A percentile compares a stretch with the other conserved stretches of the same genome.
phyloP scores from a whole-genome alignment of 2,113 vertebrate genomes.

The Nanorana parkeri region DNA sequence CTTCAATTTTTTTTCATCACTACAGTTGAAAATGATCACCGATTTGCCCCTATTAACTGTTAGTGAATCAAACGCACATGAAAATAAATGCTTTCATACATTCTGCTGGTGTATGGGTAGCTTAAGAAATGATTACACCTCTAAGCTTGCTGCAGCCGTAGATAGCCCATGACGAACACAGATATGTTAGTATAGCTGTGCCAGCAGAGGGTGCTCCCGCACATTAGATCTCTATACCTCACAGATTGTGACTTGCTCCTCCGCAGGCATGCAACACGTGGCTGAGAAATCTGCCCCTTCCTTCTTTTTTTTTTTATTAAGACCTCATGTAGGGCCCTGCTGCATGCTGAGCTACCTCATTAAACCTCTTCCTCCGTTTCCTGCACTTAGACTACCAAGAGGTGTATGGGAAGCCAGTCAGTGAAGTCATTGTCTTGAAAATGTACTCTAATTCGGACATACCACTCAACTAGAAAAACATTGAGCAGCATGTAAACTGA shows the following conservation, averaged over 20 bases:
- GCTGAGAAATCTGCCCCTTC: slow-evolving; percentile 34
- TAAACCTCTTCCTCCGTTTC: slow-evolving; percentile 52
- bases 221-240: slow-evolving; percentile 12
- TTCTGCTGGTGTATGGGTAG: too few relatives aligned
- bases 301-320: slow-evolving; percentile 36
- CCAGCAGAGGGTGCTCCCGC: slow-evolving; percentile 50
- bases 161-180: too few relatives aligned
- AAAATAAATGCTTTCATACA: too few relatives aligned
- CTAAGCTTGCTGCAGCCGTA: too few relatives aligned
- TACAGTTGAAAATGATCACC: too few relatives aligned
- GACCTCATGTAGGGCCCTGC: slow-evolving; percentile 47
- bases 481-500: too few relatives aligned
- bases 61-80: too few relatives aligned
- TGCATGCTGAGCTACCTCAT: slow-evolving; percentile 50
- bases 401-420: slow-evolving; percentile 16
- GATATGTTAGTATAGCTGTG: background rate
- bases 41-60: too few relatives aligned
- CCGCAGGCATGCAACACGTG: slow-evolving; percentile 31
- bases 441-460: background rate
- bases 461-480: slow-evolving; percentile 15
- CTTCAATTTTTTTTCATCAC: too few relatives aligned
- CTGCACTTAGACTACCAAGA: slow-evolving; percentile 36
- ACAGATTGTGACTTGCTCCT: slow-evolving; percentile 26
- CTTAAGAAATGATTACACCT: too few relatives aligned
- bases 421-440: slow-evolving; percentile 2